Percentiles rank a stretch among this genome's conserved stretches.
phyloP scores from a whole-genome alignment of 2,888 invertebrate genomes.

The Drosophila paramelanica region DNA sequence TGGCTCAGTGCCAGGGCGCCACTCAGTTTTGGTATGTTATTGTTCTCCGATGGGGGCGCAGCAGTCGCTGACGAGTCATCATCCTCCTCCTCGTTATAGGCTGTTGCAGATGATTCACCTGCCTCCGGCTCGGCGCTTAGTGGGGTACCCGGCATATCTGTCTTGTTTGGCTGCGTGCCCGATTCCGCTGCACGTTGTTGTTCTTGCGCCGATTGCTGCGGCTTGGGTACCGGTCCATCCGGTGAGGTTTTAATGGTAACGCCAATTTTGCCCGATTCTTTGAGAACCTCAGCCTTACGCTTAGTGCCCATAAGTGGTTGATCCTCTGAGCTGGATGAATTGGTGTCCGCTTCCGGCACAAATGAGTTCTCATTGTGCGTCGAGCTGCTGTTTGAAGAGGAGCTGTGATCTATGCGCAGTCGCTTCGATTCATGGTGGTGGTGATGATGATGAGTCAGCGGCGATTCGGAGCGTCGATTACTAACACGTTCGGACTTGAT shows the following conservation, averaged over 20 bases:
- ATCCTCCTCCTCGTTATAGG: conserved; percentile 59
- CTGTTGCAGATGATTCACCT: conserved; percentile 79
- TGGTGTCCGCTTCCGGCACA: conserved; percentile 86
- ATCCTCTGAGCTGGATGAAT: conserved; percentile 87
- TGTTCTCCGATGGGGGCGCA: conserved; percentile 62
- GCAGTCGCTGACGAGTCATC: conserved; percentile 65
- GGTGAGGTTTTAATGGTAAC: conserved; percentile 93
- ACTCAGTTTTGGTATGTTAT: conserved; percentile 68
- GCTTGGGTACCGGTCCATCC: conserved; percentile 78
- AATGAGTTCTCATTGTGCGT: conserved; percentile 68
- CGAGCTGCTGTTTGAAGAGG: conserved; percentile 62
- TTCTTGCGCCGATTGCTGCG: conserved; percentile 82
- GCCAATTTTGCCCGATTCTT: conserved; percentile 95
- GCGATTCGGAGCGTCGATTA: conserved; percentile 84
- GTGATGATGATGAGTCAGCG: conserved; percentile 69
- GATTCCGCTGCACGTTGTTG: conserved; percentile 75
- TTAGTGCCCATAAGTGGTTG: conserved; percentile 89
- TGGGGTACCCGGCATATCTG: conserved; percentile 73
- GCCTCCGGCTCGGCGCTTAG: conserved; percentile 85
- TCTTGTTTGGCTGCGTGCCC: conserved; percentile 81
- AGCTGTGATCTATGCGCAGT: conserved; percentile 67
- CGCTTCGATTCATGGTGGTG: conserved; percentile 70
- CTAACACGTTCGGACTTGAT: conserved; percentile 75
- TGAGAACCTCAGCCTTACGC: conserved; percentile 94
- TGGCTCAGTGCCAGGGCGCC: conserved; percentile 81